Conservation (phyloP, 2,797 vertebrate species). For the Cheirogaleus major region DNA sequence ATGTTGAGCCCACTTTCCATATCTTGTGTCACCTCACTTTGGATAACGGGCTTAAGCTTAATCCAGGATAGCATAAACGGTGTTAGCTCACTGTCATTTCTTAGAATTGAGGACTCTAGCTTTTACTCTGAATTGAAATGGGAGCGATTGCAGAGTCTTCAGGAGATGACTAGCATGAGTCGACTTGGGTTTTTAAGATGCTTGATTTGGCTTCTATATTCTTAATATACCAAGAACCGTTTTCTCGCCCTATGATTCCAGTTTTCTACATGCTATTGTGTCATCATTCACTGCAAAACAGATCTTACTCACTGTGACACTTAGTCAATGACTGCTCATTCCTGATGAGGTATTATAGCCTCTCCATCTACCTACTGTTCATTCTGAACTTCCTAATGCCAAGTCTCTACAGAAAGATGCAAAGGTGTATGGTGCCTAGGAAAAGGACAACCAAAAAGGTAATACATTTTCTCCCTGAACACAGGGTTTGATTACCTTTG, state of each 20-base stretch:
- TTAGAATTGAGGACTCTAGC: too few species aligned
- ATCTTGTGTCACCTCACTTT: too few species aligned
- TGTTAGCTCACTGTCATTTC: too few species aligned
- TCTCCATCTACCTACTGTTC: not conserved
- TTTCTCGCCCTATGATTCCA: not conserved
- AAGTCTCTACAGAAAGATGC: not conserved
- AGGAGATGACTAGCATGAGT: not conserved
- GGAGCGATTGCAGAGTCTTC: not conserved
- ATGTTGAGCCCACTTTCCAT: too few species aligned
- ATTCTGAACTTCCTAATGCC: not conserved
- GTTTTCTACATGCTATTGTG: not conserved
- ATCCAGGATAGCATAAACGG: too few species aligned
- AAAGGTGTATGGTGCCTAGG: not conserved
- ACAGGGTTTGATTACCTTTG: constrained; percentile 58
- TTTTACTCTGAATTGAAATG: not conserved
- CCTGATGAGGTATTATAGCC: not conserved
- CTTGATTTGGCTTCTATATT: not conserved
- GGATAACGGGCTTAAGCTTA: too few species aligned
- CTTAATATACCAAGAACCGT: not conserved
- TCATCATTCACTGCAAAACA: not conserved
- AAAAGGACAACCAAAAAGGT: not conserved
- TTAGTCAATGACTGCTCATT: not conserved
- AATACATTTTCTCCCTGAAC: not conserved
- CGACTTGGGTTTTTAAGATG: constrained; percentile 12
- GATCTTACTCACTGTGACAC: not conserved